phyloP scores from a whole-genome alignment of 2,797 vertebrate genomes.

The Decapterus maruadsi region DNA sequence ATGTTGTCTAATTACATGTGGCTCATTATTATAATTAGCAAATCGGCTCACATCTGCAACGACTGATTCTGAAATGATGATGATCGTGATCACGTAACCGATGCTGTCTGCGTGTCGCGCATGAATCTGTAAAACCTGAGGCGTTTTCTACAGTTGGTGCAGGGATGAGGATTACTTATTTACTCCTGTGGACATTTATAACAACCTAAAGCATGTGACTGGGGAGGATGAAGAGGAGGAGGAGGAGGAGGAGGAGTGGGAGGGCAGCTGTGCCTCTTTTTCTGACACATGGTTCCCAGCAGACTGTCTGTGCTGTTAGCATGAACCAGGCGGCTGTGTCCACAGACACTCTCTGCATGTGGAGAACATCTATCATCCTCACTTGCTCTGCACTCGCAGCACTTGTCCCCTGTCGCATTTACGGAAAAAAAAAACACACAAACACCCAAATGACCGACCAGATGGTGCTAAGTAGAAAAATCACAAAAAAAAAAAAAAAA shows the following conservation, averaged over 20 bases:
- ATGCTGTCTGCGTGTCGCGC: neutral
- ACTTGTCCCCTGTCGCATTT: conserved; percentile 47
- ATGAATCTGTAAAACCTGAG: neutral
- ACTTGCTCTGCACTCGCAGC: conserved; percentile 34
- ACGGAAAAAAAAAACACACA: conserved; percentile 19
- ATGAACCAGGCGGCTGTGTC: conserved; percentile 44
- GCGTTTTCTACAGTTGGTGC: neutral
- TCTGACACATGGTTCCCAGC: conserved; percentile 21
- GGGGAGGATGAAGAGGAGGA: neutral
- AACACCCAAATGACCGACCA: conserved; percentile 63
- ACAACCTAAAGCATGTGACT: neutral
- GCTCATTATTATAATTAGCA: neutral
- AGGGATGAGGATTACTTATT: neutral
- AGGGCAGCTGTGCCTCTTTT: neutral
- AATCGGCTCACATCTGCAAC: neutral
- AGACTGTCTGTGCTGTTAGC: conserved; percentile 33
- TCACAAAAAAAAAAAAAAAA: conserved; percentile 34
- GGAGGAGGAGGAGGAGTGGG: too few relatives aligned
- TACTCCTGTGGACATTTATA: neutral
- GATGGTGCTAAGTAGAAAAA: conserved; percentile 64
- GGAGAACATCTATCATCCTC: conserved; percentile 62
- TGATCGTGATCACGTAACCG: neutral
- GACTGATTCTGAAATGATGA: neutral
- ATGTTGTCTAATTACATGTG: neutral
- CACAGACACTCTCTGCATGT: conserved; percentile 48